Base-by-base conservation (phyloP, 2,888 invertebrate genomes). In the Papilio demoleus region DNA sequence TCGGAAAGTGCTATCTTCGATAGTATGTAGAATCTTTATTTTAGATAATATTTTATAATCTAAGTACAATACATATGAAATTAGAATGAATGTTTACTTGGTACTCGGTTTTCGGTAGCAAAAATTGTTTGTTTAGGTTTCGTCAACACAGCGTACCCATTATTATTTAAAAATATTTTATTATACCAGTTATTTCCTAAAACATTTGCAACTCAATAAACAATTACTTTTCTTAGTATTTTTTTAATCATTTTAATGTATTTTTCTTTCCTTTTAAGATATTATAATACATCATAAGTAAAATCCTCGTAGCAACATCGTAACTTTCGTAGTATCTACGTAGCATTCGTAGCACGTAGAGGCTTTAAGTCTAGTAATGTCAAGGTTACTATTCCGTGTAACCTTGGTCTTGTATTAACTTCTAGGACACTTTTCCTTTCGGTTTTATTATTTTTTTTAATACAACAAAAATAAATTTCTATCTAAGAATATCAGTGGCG, bases 51-150 rank as follows among this genome's bases (percentile, higher is more conserved):
- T n/a, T n/a, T n/a, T n/a, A n/a, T n/a, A n/a, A n/a, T n/a, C n/a
- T n/a, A n/a, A n/a, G n/a, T n/a, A 53, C 22, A 50, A 36, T 24
- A 50, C 17, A 50, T n/a, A 40, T 38, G 22, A 36, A 40, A 60
- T 40, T 60, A 24, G 4, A 9, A 60, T 40, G 24, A 38, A 22
- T 38, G 14, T 59, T 60, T 63, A n/a, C 19, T 34, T 14, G 27
- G 40, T 22, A 11, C 34, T n/a, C 47, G 19, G 40, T 40, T 40
- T 47, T 34, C 12, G 47, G 63, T 47, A 47, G 27, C 40, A 40
- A 8, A 40, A 40, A 34, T 27, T 60, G 60, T 60, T 60, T 38
- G 40, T 40, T 60, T 24, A 60, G 60, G 60, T 40, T n/a, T 24
- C 14, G 17, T 14, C 22, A 8, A 22, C 40, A 4, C 22, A 3